Conservation (phyloP, 2,888 invertebrate genomes). For the Homarus gammarus region DNA sequence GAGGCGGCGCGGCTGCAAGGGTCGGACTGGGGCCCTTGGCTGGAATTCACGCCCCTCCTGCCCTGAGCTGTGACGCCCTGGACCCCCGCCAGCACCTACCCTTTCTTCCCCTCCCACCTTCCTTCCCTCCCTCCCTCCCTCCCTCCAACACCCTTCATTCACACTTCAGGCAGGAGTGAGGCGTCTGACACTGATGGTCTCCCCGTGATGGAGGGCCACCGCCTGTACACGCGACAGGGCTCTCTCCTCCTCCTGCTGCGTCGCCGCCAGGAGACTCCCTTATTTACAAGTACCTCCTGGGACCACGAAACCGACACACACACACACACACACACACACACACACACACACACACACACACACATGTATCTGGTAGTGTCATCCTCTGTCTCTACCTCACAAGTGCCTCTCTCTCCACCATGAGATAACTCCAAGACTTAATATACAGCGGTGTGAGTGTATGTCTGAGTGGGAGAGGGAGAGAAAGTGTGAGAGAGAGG, state of each 20-base stretch:
- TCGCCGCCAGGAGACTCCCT: background rate
- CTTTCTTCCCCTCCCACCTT: background rate
- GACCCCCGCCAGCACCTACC: background rate
- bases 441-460: background rate
- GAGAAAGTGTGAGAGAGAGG: constrained; percentile 17
- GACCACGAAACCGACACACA: too few species aligned
- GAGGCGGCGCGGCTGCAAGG: background rate
- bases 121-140: background rate
- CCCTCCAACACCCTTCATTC: background rate
- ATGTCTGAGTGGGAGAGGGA: background rate
- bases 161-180: background rate
- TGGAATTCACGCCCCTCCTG: background rate
- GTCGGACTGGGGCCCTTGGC: background rate
- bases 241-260: background rate
- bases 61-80: too few species aligned
- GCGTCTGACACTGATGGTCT: background rate
- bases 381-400: too few species aligned
- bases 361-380: too few species aligned
- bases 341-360: too few species aligned
- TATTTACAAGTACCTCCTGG: background rate
- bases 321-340: background rate
- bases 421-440: background rate
- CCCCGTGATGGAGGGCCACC: background rate
- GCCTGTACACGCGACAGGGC: background rate
- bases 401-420: too few species aligned